phyloP scores from a whole-genome alignment of 2,113 vertebrate species.

The Oncorhynchus tshawytscha region DNA sequence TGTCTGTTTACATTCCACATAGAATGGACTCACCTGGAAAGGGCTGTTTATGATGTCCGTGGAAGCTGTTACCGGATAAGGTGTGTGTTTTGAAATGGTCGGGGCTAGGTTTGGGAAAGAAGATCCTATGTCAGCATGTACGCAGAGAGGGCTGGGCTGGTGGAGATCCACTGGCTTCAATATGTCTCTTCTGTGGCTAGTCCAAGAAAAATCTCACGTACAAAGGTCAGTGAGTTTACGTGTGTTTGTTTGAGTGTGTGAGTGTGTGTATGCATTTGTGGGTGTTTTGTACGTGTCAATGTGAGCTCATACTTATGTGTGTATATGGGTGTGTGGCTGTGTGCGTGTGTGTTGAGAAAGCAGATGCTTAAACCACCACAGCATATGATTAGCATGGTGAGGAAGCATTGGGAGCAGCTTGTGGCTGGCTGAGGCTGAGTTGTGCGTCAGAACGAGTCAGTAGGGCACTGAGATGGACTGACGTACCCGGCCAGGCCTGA shows the following conservation, averaged over 20 bases:
- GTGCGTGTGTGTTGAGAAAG: constrained; percentile 14
- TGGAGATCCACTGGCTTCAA: neutral
- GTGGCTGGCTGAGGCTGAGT: constrained; percentile 2
- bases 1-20: neutral
- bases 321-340: constrained; percentile 2
- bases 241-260: constrained; percentile 1
- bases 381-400: constrained; percentile 19
- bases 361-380: constrained; percentile 15
- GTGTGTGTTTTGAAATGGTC: neutral
- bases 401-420: constrained; percentile 6
- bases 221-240: constrained; percentile 22
- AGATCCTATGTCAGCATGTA: no score
- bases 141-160: no score
- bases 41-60: no score
- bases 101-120: no score
- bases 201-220: neutral
- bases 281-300: constrained; percentile 29
- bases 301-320: constrained; percentile 20
- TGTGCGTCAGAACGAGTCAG: neutral
- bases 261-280: constrained; percentile 33
- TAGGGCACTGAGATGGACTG: neutral
- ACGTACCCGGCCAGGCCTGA: neutral
- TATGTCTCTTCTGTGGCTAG: neutral
- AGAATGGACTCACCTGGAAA: neutral
- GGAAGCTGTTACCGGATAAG: neutral